These are phyloP conservation scores for Melipona quadrifasciata DNA, from an alignment of 1,140 invertebrate genomes.

Conservation along the genomic window DNA sequence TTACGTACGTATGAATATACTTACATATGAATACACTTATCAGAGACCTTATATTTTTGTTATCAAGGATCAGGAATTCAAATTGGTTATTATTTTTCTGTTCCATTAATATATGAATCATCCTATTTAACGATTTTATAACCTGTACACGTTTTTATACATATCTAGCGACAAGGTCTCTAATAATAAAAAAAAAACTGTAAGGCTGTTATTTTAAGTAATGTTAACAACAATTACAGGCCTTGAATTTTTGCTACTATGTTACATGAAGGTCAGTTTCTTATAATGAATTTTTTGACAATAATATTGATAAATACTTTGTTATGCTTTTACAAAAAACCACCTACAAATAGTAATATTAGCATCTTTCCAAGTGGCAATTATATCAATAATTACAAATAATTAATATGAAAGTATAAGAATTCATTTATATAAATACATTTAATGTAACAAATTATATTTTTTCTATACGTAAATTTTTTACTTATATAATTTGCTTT, in stretches of 20 bases:
- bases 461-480: neutral
- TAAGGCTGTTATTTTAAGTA: slow-evolving; percentile 22
- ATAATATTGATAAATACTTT: slow-evolving; percentile 48
- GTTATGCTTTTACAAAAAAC: slow-evolving; percentile 28
- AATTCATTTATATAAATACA: slow-evolving; percentile 1
- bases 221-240: slow-evolving; percentile 26
- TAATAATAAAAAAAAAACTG: neutral
- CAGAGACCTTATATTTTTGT: slow-evolving; percentile 12
- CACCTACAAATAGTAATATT: neutral
- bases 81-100: neutral
- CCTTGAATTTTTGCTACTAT: slow-evolving; percentile 33
- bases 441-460: neutral
- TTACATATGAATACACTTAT: slow-evolving; percentile 14
- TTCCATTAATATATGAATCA: neutral
- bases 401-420: neutral
- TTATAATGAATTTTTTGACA: slow-evolving; percentile 47
- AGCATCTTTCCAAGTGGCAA: slow-evolving; percentile 2
- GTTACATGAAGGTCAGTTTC: slow-evolving; percentile 21
- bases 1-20: neutral
- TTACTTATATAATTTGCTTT: neutral
- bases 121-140: neutral
- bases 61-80: neutral
- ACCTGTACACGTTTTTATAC: slow-evolving; percentile 33
- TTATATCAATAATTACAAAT: slow-evolving; percentile 9
- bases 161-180: slow-evolving; percentile 22